Conservation (phyloP, 2,888 invertebrate genomes). For the Eilema depressum region DNA sequence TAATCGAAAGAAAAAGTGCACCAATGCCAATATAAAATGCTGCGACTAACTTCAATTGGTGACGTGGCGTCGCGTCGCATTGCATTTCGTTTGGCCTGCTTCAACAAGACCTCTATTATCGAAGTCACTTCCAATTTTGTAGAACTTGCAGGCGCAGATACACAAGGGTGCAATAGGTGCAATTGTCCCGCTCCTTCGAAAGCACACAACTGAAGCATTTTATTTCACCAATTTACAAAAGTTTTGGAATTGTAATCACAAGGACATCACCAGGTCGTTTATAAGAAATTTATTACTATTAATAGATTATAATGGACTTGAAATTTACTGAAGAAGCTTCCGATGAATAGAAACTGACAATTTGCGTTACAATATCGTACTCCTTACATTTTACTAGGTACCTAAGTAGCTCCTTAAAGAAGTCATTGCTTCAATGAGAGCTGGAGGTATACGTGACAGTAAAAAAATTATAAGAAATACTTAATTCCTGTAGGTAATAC, state of each 20-base stretch:
- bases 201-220: background rate
- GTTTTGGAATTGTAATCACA: background rate
- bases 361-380: too few species aligned
- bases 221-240: background rate
- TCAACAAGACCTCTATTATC: constrained; percentile 30
- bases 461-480: too few species aligned
- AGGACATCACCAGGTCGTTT: background rate
- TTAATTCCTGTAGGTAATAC: too few species aligned
- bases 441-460: background rate
- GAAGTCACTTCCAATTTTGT: constrained; percentile 2
- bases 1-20: constrained; percentile 26
- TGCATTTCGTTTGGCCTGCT: constrained; percentile 37
- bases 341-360: background rate
- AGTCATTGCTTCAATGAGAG: background rate
- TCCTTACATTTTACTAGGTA: background rate
- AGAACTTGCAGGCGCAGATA: background rate
- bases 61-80: constrained; percentile 32
- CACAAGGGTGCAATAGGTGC: background rate
- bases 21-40: constrained; percentile 40
- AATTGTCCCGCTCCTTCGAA: background rate
- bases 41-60: constrained; percentile 44
- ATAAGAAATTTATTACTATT: too few species aligned
- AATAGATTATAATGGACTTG: too few species aligned
- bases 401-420: background rate
- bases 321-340: background rate